phyloP scores from a whole-genome alignment of 2,113 vertebrate genomes.

The Lutjanus erythropterus region DNA sequence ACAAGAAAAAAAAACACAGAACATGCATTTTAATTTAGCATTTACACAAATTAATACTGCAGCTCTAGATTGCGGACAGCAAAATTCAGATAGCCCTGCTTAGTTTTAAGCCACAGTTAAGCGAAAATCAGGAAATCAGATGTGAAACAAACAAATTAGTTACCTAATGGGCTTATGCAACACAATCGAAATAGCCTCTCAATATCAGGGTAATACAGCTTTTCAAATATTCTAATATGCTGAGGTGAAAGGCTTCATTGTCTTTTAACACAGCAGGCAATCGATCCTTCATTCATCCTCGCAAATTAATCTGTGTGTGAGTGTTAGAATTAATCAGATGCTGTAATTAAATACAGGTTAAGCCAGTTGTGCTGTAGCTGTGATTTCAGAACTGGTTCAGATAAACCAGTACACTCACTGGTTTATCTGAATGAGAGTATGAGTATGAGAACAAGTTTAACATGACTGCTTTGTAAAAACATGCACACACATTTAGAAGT shows the following conservation, averaged over 20 bases:
- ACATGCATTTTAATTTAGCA: conserved; percentile 27
- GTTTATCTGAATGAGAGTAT: too few species aligned
- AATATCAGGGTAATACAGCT: conserved; percentile 22
- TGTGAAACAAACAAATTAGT: conserved; percentile 35
- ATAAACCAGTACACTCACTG: neutral
- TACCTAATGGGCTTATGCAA: conserved; percentile 52
- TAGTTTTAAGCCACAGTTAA: neutral
- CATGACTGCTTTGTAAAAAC: neutral
- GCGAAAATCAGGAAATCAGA: conserved; percentile 6
- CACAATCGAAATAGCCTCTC: conserved; percentile 34
- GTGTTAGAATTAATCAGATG: conserved; percentile 13
- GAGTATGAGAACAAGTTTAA: too few species aligned
- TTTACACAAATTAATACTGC: conserved; percentile 8
- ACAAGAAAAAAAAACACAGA: neutral
- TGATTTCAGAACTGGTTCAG: neutral
- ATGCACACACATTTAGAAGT: neutral
- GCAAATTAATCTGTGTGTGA: conserved; percentile 16
- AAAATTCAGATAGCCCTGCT: neutral
- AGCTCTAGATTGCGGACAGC: conserved; percentile 17
- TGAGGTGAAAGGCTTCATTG: conserved; percentile 38
- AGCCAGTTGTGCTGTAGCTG: neutral
- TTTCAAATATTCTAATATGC: conserved; percentile 25
- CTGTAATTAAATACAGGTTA: conserved; percentile 18
- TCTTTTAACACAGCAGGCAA: conserved; percentile 20
- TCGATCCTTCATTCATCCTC: conserved; percentile 4